Evolutionary conservation across 2,888 invertebrate species (phyloP), one percentile per base, ranked within the genome.

Genomic region (Heliothis peltigera): DNA sequence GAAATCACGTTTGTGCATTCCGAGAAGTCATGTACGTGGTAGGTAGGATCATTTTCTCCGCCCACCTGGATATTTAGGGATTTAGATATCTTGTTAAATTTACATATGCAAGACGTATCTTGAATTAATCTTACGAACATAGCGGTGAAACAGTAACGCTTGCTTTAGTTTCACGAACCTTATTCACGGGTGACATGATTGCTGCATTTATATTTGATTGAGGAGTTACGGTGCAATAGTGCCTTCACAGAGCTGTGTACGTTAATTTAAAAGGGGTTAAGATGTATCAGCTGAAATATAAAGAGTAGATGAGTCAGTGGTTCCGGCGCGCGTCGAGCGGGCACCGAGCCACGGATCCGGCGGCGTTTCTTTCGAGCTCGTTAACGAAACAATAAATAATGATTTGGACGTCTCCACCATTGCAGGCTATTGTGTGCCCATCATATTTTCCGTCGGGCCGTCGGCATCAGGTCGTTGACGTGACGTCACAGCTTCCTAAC

Each of bases 321-420:
- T 81, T 82, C 84, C 82, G 84, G 80, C 61, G 77, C 64, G 75
- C 63, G 70, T 53, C 48, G 69, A 64, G 56, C 76, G 81, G 80
- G 85, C 85, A 84, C 80, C 73, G 84, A 82, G 84, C 84, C 83
- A 84, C 83, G 82, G 85, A 84, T 87, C 87, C 87, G 85, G 84
- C 81, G 81, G 84, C 85, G 83, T 88, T 90, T 88, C 88, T 89
- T 86, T 87, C 85, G 81, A 84, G 90, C 91, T 92, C 92, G 92
- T 92, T 92, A 92, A 89, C 91, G 91, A 91, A 92, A 93, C 91
- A 92, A 93, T 92, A 92, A 92, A 92, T 92, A 92, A 93, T 92
- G 89, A 91, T 92, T 91, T 89, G 89, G 90, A 89, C 87, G 89
- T 90, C 88, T 86, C 87, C 84, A 83, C 85, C 84, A 84, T 81